Percentiles rank a stretch among this genome's conserved stretches.
These are phyloP conservation scores for Schizopygopsis malacanthus DNA, from an alignment of 2,797 vertebrate genomes.

Conservation along the genomic window DNA sequence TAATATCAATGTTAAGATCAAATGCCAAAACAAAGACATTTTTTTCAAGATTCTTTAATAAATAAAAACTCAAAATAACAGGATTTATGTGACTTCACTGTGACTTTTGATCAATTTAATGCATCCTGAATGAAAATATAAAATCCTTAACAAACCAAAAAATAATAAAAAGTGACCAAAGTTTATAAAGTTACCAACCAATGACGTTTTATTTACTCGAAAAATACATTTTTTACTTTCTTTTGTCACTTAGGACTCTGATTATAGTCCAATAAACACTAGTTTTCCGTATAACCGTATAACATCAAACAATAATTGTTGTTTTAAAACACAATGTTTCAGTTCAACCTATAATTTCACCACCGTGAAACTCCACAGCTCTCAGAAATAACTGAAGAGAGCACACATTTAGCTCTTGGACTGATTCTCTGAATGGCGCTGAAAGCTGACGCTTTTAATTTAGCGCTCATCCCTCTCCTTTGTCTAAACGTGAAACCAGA, in stretches of 20 bases:
- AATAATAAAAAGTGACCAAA: neutral
- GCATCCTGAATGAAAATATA: neutral
- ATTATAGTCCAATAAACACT: constrained; percentile 2
- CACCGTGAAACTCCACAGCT: neutral
- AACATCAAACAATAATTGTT: constrained; percentile 20
- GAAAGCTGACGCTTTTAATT: constrained; percentile 75
- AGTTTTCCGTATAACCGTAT: neutral
- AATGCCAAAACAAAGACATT: neutral
- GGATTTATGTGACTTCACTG: neutral
- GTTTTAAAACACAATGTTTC: constrained; percentile 20
- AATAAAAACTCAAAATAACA: neutral
- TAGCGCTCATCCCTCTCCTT: constrained; percentile 59
- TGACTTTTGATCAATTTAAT: neutral
- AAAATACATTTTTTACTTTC: neutral
- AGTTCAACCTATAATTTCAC: neutral
- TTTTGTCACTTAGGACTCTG: neutral
- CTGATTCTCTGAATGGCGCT: neutral
- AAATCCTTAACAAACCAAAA: neutral
- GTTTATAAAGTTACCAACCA: neutral
- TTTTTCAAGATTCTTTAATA: neutral
- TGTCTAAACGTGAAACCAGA: constrained; percentile 67
- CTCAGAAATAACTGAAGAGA: constrained; percentile 25
- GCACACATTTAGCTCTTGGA: neutral
- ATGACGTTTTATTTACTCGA: neutral
- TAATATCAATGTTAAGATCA: neutral